Base-by-base conservation (phyloP, 2,797 vertebrate genomes). In the Distichodus sexfasciatus region DNA sequence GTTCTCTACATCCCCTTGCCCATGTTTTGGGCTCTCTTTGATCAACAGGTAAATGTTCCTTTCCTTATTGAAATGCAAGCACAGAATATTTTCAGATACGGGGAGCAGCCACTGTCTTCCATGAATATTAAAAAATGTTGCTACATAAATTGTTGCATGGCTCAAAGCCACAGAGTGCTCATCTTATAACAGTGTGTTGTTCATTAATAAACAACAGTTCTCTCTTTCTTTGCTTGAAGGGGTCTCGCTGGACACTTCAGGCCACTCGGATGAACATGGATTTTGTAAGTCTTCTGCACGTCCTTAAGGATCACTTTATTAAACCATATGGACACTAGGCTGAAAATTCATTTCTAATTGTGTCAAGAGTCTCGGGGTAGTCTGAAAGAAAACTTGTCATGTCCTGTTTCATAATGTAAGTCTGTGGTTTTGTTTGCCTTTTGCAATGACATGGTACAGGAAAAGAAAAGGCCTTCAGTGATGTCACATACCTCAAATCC, bases 11-110 rank as follows among this genome's bases (percentile, higher is more conserved):
- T 98, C 69, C 96, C 97, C 0, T 84, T 99, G 68, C 97, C 97
- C 3, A 97, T 99, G 96, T 99, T 98, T 88, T 99, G 97, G 97
- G 97, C 97, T 75, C 93, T 98, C 74, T 95, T 97, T 78, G 97
- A 99, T 81, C 97, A 99, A 84, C 96, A 98, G 95, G 97, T 98
- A 76, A 68, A 59, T 17, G 8, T 23, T 36, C 47, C 6, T 26
- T 2, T 35, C 7, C 33, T 23, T 12, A 4, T 8, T 41, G n/a
- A 26, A 0, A 58, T n/a, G 10, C 21, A 11, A 26, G 19, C 3
- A 15, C n/a, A n/a, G n/a, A n/a, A n/a, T 29, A 1, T 1, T 19
- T 8, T n/a, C 10, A 9, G 8, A 40, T 15, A 24, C 46, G 19
- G 0, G 7, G 4, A 23, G 12, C 46, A 26, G 3, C 12, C 46